Percentiles rank a stretch among this genome's conserved stretches.
phyloP scores from a whole-genome alignment of 2,113 vertebrate genomes.

The Neolamprologus ventralis region DNA sequence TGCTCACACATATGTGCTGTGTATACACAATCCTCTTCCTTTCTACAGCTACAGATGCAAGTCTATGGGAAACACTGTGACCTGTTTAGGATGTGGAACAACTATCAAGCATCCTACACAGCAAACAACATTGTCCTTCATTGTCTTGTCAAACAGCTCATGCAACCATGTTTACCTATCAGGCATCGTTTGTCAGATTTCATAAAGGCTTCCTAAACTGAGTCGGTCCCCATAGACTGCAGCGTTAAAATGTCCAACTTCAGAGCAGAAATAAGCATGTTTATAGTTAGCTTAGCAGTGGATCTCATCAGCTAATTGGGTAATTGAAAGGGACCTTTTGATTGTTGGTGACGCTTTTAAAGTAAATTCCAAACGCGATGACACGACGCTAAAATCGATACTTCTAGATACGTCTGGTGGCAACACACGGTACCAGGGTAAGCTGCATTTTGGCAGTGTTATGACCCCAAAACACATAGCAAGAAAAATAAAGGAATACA shows the following conservation, averaged over 20 bases:
- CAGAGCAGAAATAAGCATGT: background rate
- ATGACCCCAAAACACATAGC: background rate
- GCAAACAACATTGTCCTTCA: background rate
- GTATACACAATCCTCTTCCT: background rate
- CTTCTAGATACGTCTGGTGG: background rate
- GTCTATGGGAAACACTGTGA: background rate
- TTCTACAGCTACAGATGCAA: background rate
- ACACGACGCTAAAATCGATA: fast-evolving
- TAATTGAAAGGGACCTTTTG: background rate
- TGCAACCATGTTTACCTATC: background rate
- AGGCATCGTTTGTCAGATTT: background rate
- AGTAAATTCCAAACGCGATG: fast-evolving
- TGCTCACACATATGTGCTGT: background rate
- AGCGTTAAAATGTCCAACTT: background rate
- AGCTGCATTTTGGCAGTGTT: background rate
- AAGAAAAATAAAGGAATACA: background rate
- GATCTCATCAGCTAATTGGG: background rate
- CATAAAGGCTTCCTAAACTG: background rate
- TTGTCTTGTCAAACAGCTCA: background rate
- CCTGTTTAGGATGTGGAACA: background rate
- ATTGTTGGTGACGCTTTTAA: background rate
- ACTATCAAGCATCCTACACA: background rate
- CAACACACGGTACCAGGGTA: fast-evolving
- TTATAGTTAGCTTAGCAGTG: background rate
- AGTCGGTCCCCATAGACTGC: background rate